Evolutionary conservation across 2,888 invertebrate genomes (phyloP), one percentile per base, ranked within the genome.

Genomic region (Rhopalosiphum nymphaeae): DNA sequence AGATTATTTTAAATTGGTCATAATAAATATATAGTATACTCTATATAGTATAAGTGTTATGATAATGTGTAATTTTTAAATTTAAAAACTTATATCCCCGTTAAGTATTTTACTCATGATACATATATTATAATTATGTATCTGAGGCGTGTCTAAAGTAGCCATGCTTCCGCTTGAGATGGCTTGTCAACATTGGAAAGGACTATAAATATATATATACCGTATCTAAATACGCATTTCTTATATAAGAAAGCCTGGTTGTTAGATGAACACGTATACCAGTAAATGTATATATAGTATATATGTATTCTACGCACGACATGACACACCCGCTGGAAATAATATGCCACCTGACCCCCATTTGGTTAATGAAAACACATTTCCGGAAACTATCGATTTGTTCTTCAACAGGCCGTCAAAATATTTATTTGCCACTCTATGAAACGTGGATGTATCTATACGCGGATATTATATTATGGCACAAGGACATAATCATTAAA

Each of bases 341-440:
- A 93, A 89, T 93, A 93, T 53, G 57, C 89, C 89, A 93, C 84
- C 92, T 92, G 92, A 87, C 86, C 92, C 92, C 87, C 84, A 89
- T 93, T 93, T 93, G 89, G 84, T 93, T 93, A 93, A 89, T 93
- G 93, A 93, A 93, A 93, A 89, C 78, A 56, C 78, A 84, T 93
- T 93, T 89, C 89, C 93, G 87, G 87, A 61, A 21, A 67, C 61
- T 67, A 92, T 92, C 87, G 92, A 92, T 92, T 92, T 87, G 16
- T 92, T 92, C 49, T 92, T 92, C 92, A 92, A 92, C 92, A 87
- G 61, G 87, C 92, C 49, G 49, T 92, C 92, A 67, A 88, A 26
- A 67, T 88, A 88, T 49, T 92, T 92, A 87, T 88, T 67, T 42
- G 29, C 26, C 29, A 29, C 36, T 13, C 57, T 86, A 56, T 29